Evolutionary conservation across 2,888 invertebrate species (phyloP).

Genomic region (Napeogenes inachia): DNA sequence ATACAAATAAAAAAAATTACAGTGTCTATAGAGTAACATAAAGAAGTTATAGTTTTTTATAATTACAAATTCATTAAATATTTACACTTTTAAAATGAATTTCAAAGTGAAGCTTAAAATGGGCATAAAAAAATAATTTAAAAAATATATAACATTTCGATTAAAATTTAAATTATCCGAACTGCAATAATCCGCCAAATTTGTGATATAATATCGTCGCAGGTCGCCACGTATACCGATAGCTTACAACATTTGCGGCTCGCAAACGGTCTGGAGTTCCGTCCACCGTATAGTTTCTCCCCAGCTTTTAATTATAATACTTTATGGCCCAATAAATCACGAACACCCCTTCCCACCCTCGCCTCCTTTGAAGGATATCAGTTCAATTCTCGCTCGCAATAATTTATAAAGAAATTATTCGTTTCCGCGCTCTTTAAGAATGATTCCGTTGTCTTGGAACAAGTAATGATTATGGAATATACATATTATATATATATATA

Average conservation of each 20-base stretch:
- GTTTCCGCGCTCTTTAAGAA: slow-evolving; percentile 33
- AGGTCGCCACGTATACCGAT: neutral
- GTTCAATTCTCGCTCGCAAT: slow-evolving; percentile 83
- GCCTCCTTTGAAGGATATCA: slow-evolving; percentile 78
- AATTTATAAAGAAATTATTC: slow-evolving; percentile 84
- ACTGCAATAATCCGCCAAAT: neutral
- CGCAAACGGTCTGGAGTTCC: slow-evolving; percentile 61
- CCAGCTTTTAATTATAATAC: slow-evolving; percentile 87
- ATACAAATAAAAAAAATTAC: too few species aligned
- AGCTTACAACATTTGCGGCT: slow-evolving; percentile 41
- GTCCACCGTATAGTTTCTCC: slow-evolving; percentile 66
- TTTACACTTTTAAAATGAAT: too few species aligned
- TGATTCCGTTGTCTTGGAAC: slow-evolving; percentile 18
- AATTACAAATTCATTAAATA: too few species aligned
- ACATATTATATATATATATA: too few species aligned
- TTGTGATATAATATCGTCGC: neutral
- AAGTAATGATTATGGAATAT: slow-evolving; percentile 1
- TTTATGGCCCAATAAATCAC: slow-evolving; percentile 88
- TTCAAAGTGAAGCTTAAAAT: too few species aligned
- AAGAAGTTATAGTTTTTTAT: too few species aligned
- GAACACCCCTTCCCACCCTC: slow-evolving; percentile 62
- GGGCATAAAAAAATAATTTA: too few species aligned
- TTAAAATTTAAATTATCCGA: neutral
- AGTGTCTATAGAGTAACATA: too few species aligned
- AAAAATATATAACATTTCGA: too few species aligned